Evolutionary conservation across 2,797 vertebrate genomes (phyloP).

Genomic region (Notolepis coatsorum): DNA sequence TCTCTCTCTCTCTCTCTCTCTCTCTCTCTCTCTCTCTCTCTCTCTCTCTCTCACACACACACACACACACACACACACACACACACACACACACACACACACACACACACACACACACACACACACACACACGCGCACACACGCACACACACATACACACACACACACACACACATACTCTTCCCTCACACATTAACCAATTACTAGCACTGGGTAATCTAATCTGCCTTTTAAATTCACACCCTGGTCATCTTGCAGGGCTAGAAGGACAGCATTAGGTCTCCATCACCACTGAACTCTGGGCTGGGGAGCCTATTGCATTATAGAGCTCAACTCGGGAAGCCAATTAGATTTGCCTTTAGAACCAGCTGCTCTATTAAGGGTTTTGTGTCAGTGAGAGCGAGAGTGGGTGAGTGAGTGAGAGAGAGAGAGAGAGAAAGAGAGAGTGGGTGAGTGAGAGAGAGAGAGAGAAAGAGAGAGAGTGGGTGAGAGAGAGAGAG

Average conservation of each 20-base stretch:
- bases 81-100: conserved; percentile 17
- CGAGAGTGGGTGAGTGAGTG: conserved; percentile 12
- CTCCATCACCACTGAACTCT: conserved; percentile 63
- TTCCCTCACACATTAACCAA: conserved; percentile 72
- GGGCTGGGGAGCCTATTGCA: conserved; percentile 71
- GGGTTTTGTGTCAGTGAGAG: conserved; percentile 6
- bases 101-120: conserved; percentile 22
- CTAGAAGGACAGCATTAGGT: conserved; percentile 63
- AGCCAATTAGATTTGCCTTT: conserved; percentile 74
- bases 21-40: no score
- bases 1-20: conserved; percentile 1
- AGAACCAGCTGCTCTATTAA: conserved; percentile 70
- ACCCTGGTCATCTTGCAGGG: conserved; percentile 71
- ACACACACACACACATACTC: conserved; percentile 25
- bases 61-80: conserved; percentile 15
- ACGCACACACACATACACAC: conserved; percentile 35
- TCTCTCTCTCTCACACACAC: conserved; percentile 28
- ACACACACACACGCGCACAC: conserved; percentile 30
- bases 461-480: conserved; percentile 4
- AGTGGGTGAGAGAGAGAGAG: conserved; percentile 7
- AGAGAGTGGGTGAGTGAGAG: conserved; percentile 12
- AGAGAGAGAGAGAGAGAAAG: no score
- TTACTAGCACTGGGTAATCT: conserved; percentile 75
- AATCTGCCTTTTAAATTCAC: conserved; percentile 69
- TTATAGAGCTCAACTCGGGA: conserved; percentile 58